Conservation (phyloP, 1,140 invertebrate genomes). For the Drosophila novamexicana region DNA sequence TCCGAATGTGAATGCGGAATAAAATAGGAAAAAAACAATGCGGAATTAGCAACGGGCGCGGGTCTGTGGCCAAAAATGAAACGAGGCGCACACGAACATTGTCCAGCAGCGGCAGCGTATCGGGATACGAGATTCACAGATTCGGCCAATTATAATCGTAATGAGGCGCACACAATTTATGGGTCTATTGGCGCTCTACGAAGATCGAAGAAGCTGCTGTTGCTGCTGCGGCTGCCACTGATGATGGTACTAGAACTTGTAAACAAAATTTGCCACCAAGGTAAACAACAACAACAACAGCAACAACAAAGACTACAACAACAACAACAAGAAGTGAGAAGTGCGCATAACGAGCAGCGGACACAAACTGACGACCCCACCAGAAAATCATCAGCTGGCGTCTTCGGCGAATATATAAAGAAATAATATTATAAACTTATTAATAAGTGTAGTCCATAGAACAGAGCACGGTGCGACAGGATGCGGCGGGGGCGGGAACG, state of each 20-base stretch:
- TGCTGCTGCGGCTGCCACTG: slow-evolving; percentile 1
- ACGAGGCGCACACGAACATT: slow-evolving; percentile 70
- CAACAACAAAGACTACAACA: slow-evolving; percentile 22
- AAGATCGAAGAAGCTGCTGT: neutral
- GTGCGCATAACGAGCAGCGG: slow-evolving; percentile 36
- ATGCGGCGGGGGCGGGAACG: neutral
- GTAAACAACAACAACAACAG: slow-evolving; percentile 58
- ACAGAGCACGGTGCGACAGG: neutral
- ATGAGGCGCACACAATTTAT: slow-evolving; percentile 58
- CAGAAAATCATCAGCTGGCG: slow-evolving; percentile 34
- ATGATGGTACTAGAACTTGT: slow-evolving; percentile 35
- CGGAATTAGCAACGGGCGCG: slow-evolving; percentile 6
- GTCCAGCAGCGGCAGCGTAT: slow-evolving; percentile 49
- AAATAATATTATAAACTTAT: slow-evolving; percentile 75
- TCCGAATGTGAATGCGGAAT: slow-evolving; percentile 34
- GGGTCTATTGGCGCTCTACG: slow-evolving; percentile 43
- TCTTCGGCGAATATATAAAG: slow-evolving; percentile 14
- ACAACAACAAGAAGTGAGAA: slow-evolving; percentile 6
- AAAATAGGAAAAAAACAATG: slow-evolving; percentile 1
- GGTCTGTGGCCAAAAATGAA: slow-evolving; percentile 26
- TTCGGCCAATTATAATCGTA: slow-evolving; percentile 60
- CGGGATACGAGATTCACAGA: slow-evolving; percentile 24
- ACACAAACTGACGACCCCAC: slow-evolving; percentile 39
- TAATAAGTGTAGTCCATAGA: slow-evolving; percentile 74
- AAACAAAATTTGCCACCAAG: slow-evolving; percentile 56